These are phyloP conservation scores for Oreonectes daqikongensis DNA, from an alignment of 2,797 vertebrate genomes.

Conservation along the genomic window DNA sequence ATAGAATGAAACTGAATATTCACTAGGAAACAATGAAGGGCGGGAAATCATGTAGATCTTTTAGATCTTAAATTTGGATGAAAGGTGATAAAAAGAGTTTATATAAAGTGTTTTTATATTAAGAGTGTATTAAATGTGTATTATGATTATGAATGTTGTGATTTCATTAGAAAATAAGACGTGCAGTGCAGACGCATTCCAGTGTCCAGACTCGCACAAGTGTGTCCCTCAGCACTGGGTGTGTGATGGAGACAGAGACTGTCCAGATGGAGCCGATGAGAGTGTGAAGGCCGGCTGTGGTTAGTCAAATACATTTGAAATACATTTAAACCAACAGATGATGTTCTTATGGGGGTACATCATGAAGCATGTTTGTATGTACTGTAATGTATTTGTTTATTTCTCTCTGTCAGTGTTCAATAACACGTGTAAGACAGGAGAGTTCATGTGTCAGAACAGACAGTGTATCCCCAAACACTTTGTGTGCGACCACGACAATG, in stretches of 20 bases:
- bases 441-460: slow-evolving; percentile 93
- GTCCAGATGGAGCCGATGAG: slow-evolving; percentile 91
- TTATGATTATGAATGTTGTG: not conserved
- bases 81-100: too few relatives aligned
- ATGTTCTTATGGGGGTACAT: too few relatives aligned
- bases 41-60: too few relatives aligned
- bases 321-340: too few relatives aligned
- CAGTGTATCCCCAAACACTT: slow-evolving; percentile 92
- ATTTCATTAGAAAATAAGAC: slow-evolving; percentile 83
- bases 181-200: slow-evolving; percentile 87
- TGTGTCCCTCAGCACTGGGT: slow-evolving; percentile 91
- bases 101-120: too few relatives aligned
- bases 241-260: slow-evolving; percentile 94
- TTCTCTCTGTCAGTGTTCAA: slow-evolving; percentile 83
- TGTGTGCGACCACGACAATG: slow-evolving; percentile 93
- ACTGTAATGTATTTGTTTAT: not conserved
- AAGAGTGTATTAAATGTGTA: not conserved
- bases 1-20: not conserved
- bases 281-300: slow-evolving; percentile 91
- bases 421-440: slow-evolving; percentile 86
- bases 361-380: too few relatives aligned
- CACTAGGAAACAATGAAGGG: not conserved
- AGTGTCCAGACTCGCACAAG: slow-evolving; percentile 86
- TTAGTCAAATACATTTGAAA: slow-evolving; percentile 68
- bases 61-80: too few relatives aligned